Evolutionary conservation across 2,888 invertebrate genomes (phyloP), one percentile per base, ranked within the genome.

Genomic region (Rhingia campestris): DNA sequence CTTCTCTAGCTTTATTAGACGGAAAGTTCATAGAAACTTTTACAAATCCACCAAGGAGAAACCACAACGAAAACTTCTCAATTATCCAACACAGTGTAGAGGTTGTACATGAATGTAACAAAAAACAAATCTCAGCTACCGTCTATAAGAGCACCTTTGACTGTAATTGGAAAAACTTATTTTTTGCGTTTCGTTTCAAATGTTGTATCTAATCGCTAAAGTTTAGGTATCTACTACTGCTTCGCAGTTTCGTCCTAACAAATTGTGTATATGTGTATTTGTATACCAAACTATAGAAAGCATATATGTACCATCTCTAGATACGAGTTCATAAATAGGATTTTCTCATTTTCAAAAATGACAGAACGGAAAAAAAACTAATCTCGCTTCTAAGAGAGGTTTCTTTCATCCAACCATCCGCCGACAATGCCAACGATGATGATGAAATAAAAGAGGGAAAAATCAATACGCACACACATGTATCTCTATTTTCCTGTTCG

Each of bases 91-190:
- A 53, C 53, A 63, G 54, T 56, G 30, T 32, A 33, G 39, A 81
- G 66, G 69, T 75, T 81, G 43, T 69, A 54, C 3, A 54, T 12
- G n/a, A 30, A 35, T 9, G 12, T 30, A 32, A 10, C 6, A 54
- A 53, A 41, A 35, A 35, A 47, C 35, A 35, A 63, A 54, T 49
- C 39, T 56, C 56, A 63, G 70, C n/a, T 14, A 22, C 22, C 22
- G 9, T 30, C 22, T 49, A 49, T 22, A 4, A 22, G 22, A 49
- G 22, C 35, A 54, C 76, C 67, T 58, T 63, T 4, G 35, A 47
- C 30, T 39, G 56, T 67, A 82, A 82, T 77, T 82, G 77, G 69
- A 63, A 79, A 82, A 82, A 82, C 56, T 82, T 82, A 66, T 79
- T 67, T 66, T 45, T 76, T 56, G 41, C 54, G 22, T 69, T 70